phyloP scores from a whole-genome alignment of 2,113 vertebrate species.

The Melanocharis versteri region DNA sequence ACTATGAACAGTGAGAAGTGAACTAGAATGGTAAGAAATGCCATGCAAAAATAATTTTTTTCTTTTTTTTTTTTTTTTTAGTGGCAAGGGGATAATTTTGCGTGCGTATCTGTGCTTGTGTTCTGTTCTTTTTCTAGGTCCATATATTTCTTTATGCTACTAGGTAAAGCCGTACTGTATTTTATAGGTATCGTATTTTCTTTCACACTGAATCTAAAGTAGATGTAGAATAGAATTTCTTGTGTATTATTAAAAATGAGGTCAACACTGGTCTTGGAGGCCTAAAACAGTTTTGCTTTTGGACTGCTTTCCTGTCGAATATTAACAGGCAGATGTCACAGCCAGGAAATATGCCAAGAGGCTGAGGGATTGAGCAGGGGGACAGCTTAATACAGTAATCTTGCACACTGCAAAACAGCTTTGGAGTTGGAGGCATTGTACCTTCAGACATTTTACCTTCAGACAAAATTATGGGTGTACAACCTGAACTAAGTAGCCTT shows the following conservation, averaged over 20 bases:
- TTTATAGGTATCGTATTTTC: background rate
- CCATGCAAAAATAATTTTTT: fast-evolving
- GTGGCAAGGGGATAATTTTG: background rate
- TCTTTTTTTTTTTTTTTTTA: background rate
- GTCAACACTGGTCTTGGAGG: background rate
- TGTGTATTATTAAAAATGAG: background rate
- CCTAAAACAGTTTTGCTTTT: background rate
- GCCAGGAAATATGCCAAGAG: background rate
- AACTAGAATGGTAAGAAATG: background rate
- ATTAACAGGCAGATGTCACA: background rate
- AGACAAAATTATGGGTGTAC: background rate
- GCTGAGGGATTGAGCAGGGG: background rate
- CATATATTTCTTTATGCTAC: background rate
- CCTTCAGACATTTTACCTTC: background rate
- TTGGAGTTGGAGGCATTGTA: background rate
- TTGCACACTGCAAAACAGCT: background rate
- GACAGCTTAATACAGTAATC: background rate
- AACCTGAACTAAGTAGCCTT: background rate
- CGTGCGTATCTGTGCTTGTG: fast-evolving
- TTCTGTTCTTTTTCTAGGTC: no score
- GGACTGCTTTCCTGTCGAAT: background rate
- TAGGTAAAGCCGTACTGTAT: background rate
- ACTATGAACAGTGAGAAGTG: background rate
- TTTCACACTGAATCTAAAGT: background rate
- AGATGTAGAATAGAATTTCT: fast-evolving